These are phyloP conservation scores for Istiophorus platypterus DNA, from an alignment of 2,113 vertebrate genomes.

Conservation along the genomic window DNA sequence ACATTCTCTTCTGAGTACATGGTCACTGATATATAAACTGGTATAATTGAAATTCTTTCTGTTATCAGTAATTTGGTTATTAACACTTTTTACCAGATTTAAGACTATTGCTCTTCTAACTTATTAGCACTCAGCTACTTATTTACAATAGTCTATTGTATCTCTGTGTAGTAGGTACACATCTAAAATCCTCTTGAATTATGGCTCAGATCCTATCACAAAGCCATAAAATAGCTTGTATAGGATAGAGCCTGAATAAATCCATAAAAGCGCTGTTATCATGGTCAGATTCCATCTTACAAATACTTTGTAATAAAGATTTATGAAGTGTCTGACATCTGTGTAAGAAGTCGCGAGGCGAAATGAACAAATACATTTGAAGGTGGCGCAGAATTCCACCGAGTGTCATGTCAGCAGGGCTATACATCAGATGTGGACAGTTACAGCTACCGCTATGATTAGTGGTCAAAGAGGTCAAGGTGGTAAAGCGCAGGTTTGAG, in stretches of 20 bases:
- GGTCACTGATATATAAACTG: constrained; percentile 4
- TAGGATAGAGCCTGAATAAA: too few relatives aligned
- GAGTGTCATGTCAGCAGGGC: too few relatives aligned
- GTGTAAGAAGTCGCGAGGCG: too few relatives aligned
- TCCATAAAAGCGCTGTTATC: too few relatives aligned
- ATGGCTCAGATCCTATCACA: background rate
- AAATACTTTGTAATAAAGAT: too few relatives aligned
- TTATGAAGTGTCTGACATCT: too few relatives aligned
- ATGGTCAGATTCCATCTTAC: too few relatives aligned
- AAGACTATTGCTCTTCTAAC: background rate
- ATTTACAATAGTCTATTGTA: background rate
- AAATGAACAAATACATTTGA: too few relatives aligned
- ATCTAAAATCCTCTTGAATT: background rate
- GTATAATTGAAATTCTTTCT: constrained; percentile 46
- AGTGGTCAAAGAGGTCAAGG: constrained; percentile 27
- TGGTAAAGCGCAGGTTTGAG: too few relatives aligned
- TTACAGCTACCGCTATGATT: constrained; percentile 14
- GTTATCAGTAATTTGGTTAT: constrained; percentile 26
- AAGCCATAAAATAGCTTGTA: too few relatives aligned
- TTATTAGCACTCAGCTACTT: background rate
- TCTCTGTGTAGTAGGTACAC: background rate
- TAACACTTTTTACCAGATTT: background rate
- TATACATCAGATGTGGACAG: background rate
- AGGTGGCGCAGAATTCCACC: too few relatives aligned
- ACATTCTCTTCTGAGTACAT: constrained; percentile 17